Evolutionary conservation across 2,113 vertebrate genomes (phyloP).

Genomic region (Casuarius casuarius): DNA sequence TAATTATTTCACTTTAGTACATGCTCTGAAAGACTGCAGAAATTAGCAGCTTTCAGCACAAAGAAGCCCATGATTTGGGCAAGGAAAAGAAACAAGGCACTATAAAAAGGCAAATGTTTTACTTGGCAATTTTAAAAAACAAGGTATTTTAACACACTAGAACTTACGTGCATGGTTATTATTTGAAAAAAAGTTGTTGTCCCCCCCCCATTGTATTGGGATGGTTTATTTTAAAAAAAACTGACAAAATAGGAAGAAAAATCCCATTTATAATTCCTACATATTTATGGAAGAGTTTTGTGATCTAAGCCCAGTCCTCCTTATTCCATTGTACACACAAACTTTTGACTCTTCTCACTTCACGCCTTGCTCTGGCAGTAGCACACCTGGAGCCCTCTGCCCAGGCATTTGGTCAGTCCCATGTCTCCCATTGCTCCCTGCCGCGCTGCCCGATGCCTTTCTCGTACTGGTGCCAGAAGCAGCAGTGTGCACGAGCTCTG

Average conservation of each 20-base stretch:
- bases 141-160: background rate
- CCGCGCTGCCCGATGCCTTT: background rate
- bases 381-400: background rate
- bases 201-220: background rate
- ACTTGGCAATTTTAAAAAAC: background rate
- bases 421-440: background rate
- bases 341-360: background rate
- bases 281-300: background rate
- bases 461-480: background rate
- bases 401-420: background rate
- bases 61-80: background rate
- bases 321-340: background rate
- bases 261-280: background rate
- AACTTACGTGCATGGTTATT: background rate
- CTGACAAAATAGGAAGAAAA: background rate
- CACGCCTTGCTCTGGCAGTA: background rate
- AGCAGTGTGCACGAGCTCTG: background rate
- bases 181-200: background rate
- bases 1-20: conserved; percentile 29
- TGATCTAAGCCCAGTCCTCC: background rate
- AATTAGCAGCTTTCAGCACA: conserved; percentile 24
- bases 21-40: background rate
- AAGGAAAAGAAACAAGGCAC: background rate
- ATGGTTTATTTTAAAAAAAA: background rate
- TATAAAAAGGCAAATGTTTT: background rate